Percentiles rank a stretch among this genome's conserved stretches.
Evolutionary conservation across 2,888 invertebrate genomes (phyloP).

Genomic region (Papilio elwesi): DNA sequence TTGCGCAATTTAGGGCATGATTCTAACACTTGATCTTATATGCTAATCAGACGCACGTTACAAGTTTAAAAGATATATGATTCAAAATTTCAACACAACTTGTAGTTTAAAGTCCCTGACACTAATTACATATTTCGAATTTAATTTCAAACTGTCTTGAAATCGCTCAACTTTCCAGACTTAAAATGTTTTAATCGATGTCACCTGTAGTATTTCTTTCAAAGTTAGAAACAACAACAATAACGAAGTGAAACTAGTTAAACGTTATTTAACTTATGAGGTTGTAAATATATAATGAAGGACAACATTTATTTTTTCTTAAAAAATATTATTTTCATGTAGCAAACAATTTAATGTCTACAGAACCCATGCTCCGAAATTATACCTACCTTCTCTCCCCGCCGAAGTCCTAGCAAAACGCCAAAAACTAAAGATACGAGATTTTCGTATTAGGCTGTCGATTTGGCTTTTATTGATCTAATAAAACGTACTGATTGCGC

Average conservation of each 20-base stretch:
- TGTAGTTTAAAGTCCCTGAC: background rate
- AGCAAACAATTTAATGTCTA: background rate
- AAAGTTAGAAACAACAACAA: background rate
- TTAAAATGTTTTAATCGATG: conserved; percentile 3
- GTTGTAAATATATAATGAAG: background rate
- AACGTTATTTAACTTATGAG: conserved; percentile 13
- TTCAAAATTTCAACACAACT: background rate
- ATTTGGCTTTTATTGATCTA: conserved; percentile 40
- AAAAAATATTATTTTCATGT: no score
- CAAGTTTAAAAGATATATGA: background rate
- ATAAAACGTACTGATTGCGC: conserved; percentile 41
- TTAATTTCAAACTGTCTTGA: conserved; percentile 15
- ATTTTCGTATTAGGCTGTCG: conserved; percentile 42
- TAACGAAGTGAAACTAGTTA: background rate
- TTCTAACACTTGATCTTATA: no score
- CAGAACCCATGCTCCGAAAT: conserved; percentile 23
- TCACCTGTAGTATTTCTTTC: conserved; percentile 1
- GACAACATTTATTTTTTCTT: no score
- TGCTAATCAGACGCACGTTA: no score
- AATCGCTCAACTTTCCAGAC: conserved; percentile 7
- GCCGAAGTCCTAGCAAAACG: conserved; percentile 26
- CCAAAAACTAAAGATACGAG: conserved; percentile 39
- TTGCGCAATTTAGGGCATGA: no score
- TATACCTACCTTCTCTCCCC: background rate
- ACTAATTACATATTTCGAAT: background rate